A percentile compares a stretch with the other conserved stretches of the same genome.
Evolutionary conservation across 2,888 invertebrate species (phyloP).

Genomic region (Ectobius pallidus): DNA sequence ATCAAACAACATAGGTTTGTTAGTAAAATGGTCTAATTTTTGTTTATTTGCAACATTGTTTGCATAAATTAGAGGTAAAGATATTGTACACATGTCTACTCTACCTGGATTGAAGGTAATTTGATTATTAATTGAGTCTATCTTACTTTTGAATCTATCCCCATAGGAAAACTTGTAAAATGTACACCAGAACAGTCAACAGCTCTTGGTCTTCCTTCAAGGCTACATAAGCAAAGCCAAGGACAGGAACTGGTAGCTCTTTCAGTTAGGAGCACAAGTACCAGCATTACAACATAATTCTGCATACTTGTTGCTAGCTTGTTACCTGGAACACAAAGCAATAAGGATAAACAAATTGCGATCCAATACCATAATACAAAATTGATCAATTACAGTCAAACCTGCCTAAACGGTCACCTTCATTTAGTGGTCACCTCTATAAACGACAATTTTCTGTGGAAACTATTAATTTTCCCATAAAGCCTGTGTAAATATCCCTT

Average conservation of each 20-base stretch:
- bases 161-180: neutral
- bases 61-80: neutral
- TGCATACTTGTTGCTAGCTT: neutral
- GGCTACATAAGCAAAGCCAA: neutral
- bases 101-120: no score
- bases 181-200: constrained; percentile 8
- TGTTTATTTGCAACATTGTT: neutral
- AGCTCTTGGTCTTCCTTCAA: neutral
- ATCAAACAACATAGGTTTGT: no score
- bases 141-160: neutral
- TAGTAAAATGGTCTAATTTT: neutral
- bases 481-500: no score
- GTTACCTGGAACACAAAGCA: no score
- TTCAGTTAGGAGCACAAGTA: neutral
- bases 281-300: neutral
- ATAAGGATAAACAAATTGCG: no score
- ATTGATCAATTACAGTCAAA: no score
- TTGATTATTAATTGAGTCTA: neutral
- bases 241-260: neutral
- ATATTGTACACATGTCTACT: no score
- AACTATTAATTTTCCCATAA: no score
- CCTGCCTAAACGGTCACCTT: no score
- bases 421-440: no score
- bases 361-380: no score
- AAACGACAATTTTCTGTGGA: no score